Evolutionary conservation across 2,113 vertebrate genomes (phyloP).

Genomic region (Nibea coibor): DNA sequence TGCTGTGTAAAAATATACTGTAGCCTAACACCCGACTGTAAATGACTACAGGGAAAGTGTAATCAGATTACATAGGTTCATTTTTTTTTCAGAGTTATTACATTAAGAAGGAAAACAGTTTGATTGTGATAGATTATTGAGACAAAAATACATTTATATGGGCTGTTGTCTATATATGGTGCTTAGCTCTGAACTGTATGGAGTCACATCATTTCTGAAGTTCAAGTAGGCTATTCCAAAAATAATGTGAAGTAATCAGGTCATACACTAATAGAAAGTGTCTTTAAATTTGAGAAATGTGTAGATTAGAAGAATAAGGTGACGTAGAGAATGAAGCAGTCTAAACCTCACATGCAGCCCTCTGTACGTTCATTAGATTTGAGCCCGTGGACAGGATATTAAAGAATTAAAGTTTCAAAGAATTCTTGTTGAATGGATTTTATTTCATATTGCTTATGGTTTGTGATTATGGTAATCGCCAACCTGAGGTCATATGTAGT

Average conservation of each 20-base stretch:
- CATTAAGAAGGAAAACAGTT: background rate
- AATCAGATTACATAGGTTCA: background rate
- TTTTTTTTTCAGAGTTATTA: background rate
- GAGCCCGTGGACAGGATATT: background rate
- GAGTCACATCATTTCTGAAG: conserved; percentile 15
- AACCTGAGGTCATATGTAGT: background rate
- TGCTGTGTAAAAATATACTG: background rate
- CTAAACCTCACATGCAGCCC: background rate
- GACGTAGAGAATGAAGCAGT: background rate
- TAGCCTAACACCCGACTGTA: background rate
- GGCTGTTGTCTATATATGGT: background rate
- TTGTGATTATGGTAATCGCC: background rate
- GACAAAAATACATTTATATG: background rate
- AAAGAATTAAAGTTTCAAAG: background rate
- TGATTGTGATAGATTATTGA: background rate
- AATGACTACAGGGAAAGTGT: background rate
- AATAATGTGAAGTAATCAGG: conserved; percentile 44
- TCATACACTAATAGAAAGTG: conserved; percentile 12
- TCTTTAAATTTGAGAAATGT: conserved; percentile 4
- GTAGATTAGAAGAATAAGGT: conserved; percentile 14
- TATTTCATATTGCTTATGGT: background rate
- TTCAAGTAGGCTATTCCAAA: conserved; percentile 36
- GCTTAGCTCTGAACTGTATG: background rate
- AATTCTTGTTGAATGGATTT: background rate
- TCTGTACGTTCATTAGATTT: background rate